phyloP scores from a whole-genome alignment of 2,113 vertebrate species.

The Oenanthe melanoleuca region DNA sequence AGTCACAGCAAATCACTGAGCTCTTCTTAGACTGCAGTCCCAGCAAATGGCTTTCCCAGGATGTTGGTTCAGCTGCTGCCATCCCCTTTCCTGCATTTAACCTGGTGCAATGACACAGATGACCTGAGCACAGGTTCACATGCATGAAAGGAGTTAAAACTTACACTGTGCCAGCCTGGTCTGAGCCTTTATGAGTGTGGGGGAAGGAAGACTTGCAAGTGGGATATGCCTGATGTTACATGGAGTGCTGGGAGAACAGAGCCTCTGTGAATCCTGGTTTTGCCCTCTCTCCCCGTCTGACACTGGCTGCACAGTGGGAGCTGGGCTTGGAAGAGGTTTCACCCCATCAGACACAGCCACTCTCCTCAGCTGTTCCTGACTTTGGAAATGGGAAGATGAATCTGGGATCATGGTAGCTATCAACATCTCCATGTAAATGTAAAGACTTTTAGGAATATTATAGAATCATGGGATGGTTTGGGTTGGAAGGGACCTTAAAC shows the following conservation, averaged over 20 bases:
- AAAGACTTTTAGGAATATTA: background rate
- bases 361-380: background rate
- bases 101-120: background rate
- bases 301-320: background rate
- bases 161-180: background rate
- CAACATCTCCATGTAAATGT: fast-evolving
- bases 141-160: background rate
- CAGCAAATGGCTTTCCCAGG: background rate
- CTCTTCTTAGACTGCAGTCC: background rate
- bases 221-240: background rate
- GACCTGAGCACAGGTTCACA: background rate
- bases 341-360: background rate
- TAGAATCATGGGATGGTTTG: background rate
- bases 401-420: background rate
- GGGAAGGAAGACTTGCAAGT: background rate
- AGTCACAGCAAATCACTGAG: background rate
- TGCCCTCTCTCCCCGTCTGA: background rate
- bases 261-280: background rate
- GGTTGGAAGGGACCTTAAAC: background rate
- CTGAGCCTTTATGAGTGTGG: background rate
- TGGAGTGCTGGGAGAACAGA: background rate
- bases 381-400: background rate
- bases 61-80: background rate
- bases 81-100: background rate
- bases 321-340: background rate